Base-by-base conservation (phyloP, 35 echinoderm and acorn worm species). In the Strongylocentrotus purpuratus region DNA sequence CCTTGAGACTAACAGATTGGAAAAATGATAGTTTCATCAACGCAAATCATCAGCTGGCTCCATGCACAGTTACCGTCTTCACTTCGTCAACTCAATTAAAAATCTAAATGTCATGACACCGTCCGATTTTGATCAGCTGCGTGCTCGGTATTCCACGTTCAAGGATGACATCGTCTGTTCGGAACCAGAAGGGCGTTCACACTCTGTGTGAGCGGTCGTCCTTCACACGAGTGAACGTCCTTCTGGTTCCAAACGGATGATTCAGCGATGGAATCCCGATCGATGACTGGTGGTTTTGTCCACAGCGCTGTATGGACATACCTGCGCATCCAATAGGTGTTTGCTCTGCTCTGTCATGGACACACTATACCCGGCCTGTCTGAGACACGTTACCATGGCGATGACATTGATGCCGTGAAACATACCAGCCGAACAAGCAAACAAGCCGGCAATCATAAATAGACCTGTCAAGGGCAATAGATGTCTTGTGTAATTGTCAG, bases 81-180 rank as follows among this genome's bases (percentile, higher is more conserved):
- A 22, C 20, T 78, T n/a, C n/a, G 65, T 28, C 20, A 78, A 78
- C 65, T 78, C 65, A 78, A 78, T 78, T 78, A 78, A 78, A 70
- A 78, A 78, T 78, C 65, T 78, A 78, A 78, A 78, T 78, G 65
- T 78, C 65, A 78, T n/a, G 65, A 78, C 65, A 78, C 65, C 65
- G 20, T 28, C 65, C 7, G 65, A 78, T 78, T 78, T 78, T 78
- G 65, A 78, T 78, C 65, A 78, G 65, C 65, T 78, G 65, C 65
- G 12, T 70, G 61, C 61, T 8, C 20, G 65, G 65, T 28, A 78
- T 78, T 78, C 25, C 65, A 78, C 28, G 65, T 78, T 78, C 65
- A 78, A 78, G 65, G 65, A n/a, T 78, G 22, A 78, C 6, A 31
- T 7, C 11, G 52, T 59, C 9, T 12, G 52, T 59, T 59, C 52